Base-by-base conservation (phyloP, 2,888 invertebrate species). In the Tubulanus polymorphus region DNA sequence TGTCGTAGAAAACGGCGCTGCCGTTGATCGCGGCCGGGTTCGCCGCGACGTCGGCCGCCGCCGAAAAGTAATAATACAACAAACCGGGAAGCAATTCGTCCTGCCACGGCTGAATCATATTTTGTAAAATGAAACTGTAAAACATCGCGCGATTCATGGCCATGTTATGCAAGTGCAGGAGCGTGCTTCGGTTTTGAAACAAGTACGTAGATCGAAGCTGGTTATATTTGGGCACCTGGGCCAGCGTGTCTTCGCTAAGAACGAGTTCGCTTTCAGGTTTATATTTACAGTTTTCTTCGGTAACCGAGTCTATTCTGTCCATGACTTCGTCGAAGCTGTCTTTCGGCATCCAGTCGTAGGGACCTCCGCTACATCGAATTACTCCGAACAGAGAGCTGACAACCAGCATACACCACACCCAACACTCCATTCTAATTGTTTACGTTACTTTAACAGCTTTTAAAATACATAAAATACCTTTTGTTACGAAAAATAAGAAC, bases 21-120 rank as follows among this genome's bases (percentile, higher is more conserved):
- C 93, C 78, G 68, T 79, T 79, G 41, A 79, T 94, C 62, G 94
- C 89, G 66, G 89, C 88, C 0, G 90, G 89, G 80, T 93, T 95
- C 0, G 94, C 86, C 0, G 95, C 90, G 0, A 97, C 91, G 78
- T 97, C 96, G 0, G 97, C 94, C 0, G 94, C 90, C 0, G 93
- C 89, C 0, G 95, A 94, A 45, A 96, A 81, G 75, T 94, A 93
- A 73, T 93, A 93, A 74, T 96, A 96, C 92, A 95, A 93, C 88
- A 97, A 91, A 53, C 96, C 96, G 0, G 96, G 96, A 80, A 96
- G 95, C 67, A 92, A 91, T 0, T 92, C 91, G 70, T 92, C 93
- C 27, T 63, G 59, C 10, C 60, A 48, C 1, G 71, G 65, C 20
- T 66, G 62, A 58, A 72, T 75, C 49, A 71, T 63, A 51, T 65